phyloP scores from a whole-genome alignment of 2,797 vertebrate genomes.

The Falco rusticolus region DNA sequence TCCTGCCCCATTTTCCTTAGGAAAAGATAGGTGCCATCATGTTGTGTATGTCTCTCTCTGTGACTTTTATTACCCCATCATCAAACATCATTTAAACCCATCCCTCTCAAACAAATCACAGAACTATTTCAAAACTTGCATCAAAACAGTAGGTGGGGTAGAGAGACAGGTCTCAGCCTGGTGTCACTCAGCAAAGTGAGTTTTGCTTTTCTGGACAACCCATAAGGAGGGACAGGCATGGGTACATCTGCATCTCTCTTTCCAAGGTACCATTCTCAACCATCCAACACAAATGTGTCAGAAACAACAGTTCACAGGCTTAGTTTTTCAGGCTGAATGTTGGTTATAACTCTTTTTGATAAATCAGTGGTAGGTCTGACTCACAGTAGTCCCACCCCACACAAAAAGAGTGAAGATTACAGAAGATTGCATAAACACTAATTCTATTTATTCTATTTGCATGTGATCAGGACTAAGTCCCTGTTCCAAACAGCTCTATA shows the following conservation, averaged over 20 bases:
- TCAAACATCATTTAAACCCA: not conserved
- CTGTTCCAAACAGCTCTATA: not conserved
- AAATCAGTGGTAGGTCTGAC: not conserved
- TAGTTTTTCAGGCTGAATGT: not conserved
- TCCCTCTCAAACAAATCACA: not conserved
- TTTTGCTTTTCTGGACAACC: not conserved
- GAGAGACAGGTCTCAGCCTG: not conserved
- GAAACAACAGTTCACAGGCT: not conserved
- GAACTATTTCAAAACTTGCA: not conserved
- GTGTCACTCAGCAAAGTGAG: not conserved
- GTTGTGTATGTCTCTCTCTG: not conserved
- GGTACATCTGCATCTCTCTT: not conserved
- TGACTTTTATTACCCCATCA: not conserved
- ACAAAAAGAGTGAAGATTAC: not conserved
- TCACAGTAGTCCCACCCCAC: not conserved
- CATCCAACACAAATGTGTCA: not conserved
- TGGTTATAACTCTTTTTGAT: not conserved
- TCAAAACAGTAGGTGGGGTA: not conserved
- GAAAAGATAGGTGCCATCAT: not conserved
- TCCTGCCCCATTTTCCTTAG: not conserved
- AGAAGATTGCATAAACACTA: not conserved
- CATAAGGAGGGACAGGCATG: fast-evolving
- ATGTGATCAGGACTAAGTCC: not conserved
- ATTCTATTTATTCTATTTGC: not conserved
- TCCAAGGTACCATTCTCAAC: not conserved